A percentile compares a stretch with the other conserved stretches of the same genome.
Conservation (phyloP, 2,888 invertebrate genomes). For the Drosophila nr. perissopoda region DNA sequence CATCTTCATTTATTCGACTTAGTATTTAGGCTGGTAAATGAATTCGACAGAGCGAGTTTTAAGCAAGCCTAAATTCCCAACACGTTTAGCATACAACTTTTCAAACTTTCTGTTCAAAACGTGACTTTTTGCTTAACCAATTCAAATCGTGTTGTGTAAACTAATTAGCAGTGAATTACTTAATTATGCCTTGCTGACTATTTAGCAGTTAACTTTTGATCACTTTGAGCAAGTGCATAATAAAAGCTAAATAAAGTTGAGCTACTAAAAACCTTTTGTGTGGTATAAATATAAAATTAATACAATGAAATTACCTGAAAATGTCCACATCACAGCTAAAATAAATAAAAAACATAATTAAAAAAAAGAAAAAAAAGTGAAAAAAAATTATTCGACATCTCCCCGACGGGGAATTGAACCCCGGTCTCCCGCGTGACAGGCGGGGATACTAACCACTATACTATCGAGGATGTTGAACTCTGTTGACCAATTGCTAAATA, state of each 20-base stretch:
- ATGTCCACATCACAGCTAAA: accelerated
- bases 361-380: background rate
- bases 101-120: slow-evolving; percentile 2
- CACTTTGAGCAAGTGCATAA: background rate
- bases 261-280: background rate
- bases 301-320: background rate
- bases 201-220: slow-evolving; percentile 9
- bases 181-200: slow-evolving; percentile 16
- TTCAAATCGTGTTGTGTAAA: slow-evolving; percentile 18
- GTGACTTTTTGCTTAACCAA: background rate
- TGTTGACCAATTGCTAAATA: accelerated
- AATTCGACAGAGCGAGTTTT: background rate
- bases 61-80: background rate
- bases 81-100: slow-evolving; percentile 13
- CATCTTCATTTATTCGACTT: slow-evolving; percentile 3
- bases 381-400: background rate
- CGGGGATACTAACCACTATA: slow-evolving; percentile 62
- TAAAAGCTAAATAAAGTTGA: background rate
- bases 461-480: slow-evolving; percentile 36
- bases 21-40: background rate
- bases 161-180: slow-evolving; percentile 18
- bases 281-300: background rate
- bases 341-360: background rate
- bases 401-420: slow-evolving; percentile 63
- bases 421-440: slow-evolving; percentile 61